Conservation (phyloP, 1,140 invertebrate genomes). For the Ptiloglossa arizonensis region DNA sequence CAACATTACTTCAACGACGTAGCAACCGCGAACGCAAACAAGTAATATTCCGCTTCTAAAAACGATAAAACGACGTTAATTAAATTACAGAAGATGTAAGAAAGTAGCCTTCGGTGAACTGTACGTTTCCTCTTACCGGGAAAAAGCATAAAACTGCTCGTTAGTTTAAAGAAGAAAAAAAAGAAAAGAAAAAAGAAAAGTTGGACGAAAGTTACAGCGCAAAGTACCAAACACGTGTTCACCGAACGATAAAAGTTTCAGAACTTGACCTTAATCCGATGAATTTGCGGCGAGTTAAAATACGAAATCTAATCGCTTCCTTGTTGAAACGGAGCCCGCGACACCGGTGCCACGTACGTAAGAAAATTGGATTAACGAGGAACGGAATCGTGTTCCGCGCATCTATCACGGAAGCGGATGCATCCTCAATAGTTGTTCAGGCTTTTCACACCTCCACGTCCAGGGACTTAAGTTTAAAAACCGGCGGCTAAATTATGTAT, state of each 20-base stretch:
- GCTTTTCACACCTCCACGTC: constrained; percentile 76
- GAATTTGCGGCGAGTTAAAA: too few relatives aligned
- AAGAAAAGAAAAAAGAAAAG: neutral
- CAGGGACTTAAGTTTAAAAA: constrained; percentile 80
- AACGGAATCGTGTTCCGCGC: neutral
- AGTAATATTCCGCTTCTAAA: too few relatives aligned
- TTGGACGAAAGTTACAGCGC: neutral
- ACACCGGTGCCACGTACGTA: too few relatives aligned
- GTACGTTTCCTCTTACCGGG: too few relatives aligned
- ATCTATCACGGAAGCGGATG: constrained; percentile 17
- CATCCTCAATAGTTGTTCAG: constrained; percentile 43
- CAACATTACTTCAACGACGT: too few relatives aligned
- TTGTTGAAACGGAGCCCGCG: neutral
- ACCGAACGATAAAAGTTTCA: neutral
- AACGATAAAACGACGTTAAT: too few relatives aligned
- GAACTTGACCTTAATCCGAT: neutral
- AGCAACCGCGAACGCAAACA: too few relatives aligned
- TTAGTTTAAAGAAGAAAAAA: too few relatives aligned
- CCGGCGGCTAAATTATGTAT: constrained; percentile 79
- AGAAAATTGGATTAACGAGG: neutral
- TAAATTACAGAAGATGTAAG: too few relatives aligned
- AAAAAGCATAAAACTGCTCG: too few relatives aligned
- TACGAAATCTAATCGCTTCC: neutral
- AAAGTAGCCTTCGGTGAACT: too few relatives aligned
- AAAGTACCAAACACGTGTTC: neutral